A percentile compares a stretch with the other conserved stretches of the same genome.
phyloP scores from a whole-genome alignment of 30 jellyfish, hydroid and myxozoan genomes.

The Rhopilema esculentum region DNA sequence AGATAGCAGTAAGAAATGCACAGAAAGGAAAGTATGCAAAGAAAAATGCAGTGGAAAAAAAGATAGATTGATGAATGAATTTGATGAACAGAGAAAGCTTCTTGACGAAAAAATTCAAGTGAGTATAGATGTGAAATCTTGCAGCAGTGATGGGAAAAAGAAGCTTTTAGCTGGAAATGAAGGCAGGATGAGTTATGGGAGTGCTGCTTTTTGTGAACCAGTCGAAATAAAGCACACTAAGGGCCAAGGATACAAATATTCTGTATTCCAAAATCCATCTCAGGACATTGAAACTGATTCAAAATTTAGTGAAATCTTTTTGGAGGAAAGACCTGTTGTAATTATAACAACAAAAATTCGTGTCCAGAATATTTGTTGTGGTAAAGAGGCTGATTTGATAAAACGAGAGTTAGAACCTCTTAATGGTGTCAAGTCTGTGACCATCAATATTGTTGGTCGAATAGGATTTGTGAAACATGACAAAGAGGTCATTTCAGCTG shows the following conservation, averaged over 20 bases:
- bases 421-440: constrained; percentile 63
- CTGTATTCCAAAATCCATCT: constrained; percentile 6
- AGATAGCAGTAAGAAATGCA: neutral
- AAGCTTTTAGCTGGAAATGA: neutral
- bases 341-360: constrained; percentile 75
- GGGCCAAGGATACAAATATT: constrained; percentile 8
- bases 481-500: constrained; percentile 41
- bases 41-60: neutral
- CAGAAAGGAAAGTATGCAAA: neutral
- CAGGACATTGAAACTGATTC: constrained; percentile 14
- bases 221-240: neutral
- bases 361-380: constrained; percentile 89
- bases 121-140: neutral
- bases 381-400: constrained; percentile 85
- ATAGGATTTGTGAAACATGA: constrained; percentile 75
- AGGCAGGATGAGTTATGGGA: neutral
- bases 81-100: neutral
- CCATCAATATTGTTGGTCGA: constrained; percentile 87
- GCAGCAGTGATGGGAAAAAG: neutral
- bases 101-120: neutral
- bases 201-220: neutral
- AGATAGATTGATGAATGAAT: neutral
- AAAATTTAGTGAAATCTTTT: neutral
- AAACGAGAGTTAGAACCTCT: constrained; percentile 61
- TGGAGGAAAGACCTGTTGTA: neutral